Evolutionary conservation across 2,888 invertebrate genomes (phyloP), one percentile per base, ranked within the genome.

Genomic region (Platycheirus albimanus): DNA sequence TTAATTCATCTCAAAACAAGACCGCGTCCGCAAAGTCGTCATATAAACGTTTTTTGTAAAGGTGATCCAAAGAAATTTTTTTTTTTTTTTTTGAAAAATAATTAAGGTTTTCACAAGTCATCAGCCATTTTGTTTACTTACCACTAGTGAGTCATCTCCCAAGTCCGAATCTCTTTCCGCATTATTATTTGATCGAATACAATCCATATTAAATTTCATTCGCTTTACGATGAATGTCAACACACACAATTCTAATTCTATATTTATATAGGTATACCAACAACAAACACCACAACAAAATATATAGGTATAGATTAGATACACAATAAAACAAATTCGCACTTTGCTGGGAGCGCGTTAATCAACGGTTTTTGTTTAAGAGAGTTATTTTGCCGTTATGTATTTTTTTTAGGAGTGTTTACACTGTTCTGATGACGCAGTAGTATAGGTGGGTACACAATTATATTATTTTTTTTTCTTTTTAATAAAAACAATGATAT

Each of bases 141-240:
- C 83, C 83, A 78, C 72, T 67, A 72, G 78, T 83, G 83, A 86
- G 49, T 87, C 86, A 64, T 87, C 87, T 47, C 84, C 87, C 49
- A 87, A 75, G 74, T 87, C 87, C 75, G 86, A 85, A 67, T 86
- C 87, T 64, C 86, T 86, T 86, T 87, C 87, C 75, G 79, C 67
- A 79, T 86, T 75, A 79, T 86, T 75, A 84, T 85, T 87, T 76
- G 85, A 86, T 86, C 86, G 86, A 76, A 85, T 86, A 80, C 87
- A 87, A 86, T 87, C 86, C 87, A 87, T 87, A 67, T 61, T 41
- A 41, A 56, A 78, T 72, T 83, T 83, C 72, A 83, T 76, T 67
- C 67, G 81, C 43, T 33, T 76, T 61, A 38, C 11, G 64, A 17
- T 76, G 30, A 76, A 81, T 76, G 74, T 70, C 64, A 58, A 52